phyloP scores from a whole-genome alignment of 2,113 vertebrate species.

The Entomyzon cyanotis region DNA sequence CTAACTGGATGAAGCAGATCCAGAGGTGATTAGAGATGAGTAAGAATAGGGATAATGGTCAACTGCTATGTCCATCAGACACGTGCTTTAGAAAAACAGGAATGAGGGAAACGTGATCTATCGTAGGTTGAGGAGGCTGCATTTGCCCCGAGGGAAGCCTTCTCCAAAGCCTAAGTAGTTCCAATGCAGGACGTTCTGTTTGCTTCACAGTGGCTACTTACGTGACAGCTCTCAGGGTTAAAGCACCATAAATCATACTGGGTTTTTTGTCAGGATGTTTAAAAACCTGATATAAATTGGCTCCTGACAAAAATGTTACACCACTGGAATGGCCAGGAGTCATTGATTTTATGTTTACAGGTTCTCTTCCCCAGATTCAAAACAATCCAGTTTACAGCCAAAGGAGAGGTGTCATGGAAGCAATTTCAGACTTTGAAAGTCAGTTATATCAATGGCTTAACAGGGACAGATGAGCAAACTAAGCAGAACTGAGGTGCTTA shows the following conservation, averaged over 20 bases:
- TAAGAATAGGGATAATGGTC: background rate
- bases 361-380: background rate
- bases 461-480: background rate
- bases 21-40: background rate
- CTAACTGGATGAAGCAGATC: background rate
- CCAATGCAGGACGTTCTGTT: background rate
- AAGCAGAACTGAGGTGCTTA: background rate
- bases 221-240: constrained; percentile 18
- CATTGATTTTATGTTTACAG: background rate
- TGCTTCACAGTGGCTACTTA: background rate
- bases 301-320: constrained; percentile 27
- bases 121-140: background rate
- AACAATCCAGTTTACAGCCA: background rate
- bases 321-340: constrained; percentile 21
- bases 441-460: background rate
- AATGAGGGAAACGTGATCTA: background rate
- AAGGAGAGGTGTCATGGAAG: background rate
- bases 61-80: background rate
- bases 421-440: background rate
- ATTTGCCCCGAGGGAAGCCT: background rate
- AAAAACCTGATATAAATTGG: constrained; percentile 6
- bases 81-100: background rate
- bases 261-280: background rate
- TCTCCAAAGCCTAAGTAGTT: background rate
- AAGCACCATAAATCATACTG: constrained; percentile 16